Conservation (phyloP, 2,888 invertebrate species). For the Hyppa rectilinea region DNA sequence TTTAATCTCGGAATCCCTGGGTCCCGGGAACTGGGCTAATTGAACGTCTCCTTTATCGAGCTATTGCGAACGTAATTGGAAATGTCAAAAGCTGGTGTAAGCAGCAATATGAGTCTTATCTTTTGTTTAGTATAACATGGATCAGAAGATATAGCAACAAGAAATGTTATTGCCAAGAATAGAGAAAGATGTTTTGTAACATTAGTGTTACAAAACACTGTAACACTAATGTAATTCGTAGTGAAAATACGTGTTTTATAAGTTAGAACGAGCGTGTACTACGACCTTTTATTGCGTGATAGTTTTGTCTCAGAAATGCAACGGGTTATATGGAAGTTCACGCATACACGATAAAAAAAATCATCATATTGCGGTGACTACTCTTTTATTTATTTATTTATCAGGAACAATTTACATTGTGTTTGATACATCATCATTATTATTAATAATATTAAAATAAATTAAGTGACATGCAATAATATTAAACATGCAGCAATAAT, state of each 20-base stretch:
- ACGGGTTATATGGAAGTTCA: neutral
- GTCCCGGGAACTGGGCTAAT: conserved; percentile 48
- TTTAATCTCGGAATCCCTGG: conserved; percentile 41
- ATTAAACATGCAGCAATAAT: too few relatives aligned
- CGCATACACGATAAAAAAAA: neutral
- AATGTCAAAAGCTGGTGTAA: conserved; percentile 56
- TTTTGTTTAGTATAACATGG: conserved; percentile 29
- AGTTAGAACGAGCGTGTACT: neutral
- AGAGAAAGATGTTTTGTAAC: neutral
- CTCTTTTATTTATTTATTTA: too few relatives aligned
- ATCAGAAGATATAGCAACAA: conserved; percentile 1
- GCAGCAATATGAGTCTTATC: conserved; percentile 32
- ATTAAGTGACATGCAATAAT: too few relatives aligned
- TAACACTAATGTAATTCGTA: too few relatives aligned
- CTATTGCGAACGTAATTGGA: conserved; percentile 56
- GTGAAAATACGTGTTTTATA: conserved; percentile 1
- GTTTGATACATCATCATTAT: too few relatives aligned
- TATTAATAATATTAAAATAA: too few relatives aligned
- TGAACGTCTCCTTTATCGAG: conserved; percentile 59
- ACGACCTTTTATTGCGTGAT: neutral
- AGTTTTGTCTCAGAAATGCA: neutral
- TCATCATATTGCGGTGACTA: too few relatives aligned
- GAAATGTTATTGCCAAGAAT: conserved; percentile 5
- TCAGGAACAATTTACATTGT: too few relatives aligned
- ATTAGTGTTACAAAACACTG: too few relatives aligned